These are phyloP conservation scores for Anarhynchus alexandrinus DNA, from an alignment of 2,113 vertebrate genomes.

Conservation along the genomic window DNA sequence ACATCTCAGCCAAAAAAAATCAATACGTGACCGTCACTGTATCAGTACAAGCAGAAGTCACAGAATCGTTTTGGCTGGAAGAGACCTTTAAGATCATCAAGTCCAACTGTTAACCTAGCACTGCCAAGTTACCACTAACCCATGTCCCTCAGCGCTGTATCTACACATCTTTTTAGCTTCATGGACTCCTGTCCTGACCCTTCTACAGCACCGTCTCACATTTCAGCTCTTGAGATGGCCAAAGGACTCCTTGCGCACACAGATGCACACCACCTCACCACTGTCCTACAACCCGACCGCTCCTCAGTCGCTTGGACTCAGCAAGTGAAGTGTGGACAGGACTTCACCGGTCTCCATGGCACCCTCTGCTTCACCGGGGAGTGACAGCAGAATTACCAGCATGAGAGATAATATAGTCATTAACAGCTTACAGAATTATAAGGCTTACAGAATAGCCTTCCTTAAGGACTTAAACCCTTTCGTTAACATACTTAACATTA, in stretches of 20 bases:
- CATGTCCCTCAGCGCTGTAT: no score
- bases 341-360: background rate
- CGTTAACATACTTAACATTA: background rate
- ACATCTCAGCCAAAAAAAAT: background rate
- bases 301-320: background rate
- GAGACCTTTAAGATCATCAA: no score
- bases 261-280: background rate
- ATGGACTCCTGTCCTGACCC: background rate
- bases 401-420: background rate
- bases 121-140: no score
- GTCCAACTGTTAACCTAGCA: no score
- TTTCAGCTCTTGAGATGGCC: background rate
- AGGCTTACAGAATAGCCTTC: no score
- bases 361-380: background rate
- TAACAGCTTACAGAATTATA: background rate
- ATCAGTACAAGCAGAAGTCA: background rate
- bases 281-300: background rate
- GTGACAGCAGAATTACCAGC: background rate
- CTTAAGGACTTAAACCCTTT: background rate
- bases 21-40: fast-evolving
- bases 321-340: background rate
- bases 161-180: background rate
- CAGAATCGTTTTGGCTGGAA: no score
- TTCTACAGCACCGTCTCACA: background rate
- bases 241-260: background rate